Conservation (phyloP, 2,888 invertebrate species). For the Creontiades dilutus region DNA sequence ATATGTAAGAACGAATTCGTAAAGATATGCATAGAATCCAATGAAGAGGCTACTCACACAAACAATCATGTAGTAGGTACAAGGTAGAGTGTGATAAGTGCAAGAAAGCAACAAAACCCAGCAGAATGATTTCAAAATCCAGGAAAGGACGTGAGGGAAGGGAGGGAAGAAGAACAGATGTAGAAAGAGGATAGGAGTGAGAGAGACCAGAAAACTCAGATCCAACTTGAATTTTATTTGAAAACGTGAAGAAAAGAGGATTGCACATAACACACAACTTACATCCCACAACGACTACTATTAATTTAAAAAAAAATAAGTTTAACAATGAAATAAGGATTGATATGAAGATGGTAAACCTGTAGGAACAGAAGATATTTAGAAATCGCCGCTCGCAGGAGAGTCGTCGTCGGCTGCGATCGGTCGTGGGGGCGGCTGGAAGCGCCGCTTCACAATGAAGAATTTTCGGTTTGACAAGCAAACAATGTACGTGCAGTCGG, state of each 20-base stretch:
- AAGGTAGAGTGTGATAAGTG: neutral
- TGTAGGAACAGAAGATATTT: slow-evolving; percentile 35
- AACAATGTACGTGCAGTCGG: slow-evolving; percentile 90
- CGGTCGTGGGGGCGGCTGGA: slow-evolving; percentile 65
- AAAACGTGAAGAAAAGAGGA: neutral
- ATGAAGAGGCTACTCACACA: neutral
- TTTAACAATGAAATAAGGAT: neutral
- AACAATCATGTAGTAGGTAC: neutral
- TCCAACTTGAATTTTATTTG: neutral
- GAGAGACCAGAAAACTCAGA: neutral
- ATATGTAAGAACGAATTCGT: no score
- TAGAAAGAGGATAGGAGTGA: neutral
- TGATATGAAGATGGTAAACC: neutral
- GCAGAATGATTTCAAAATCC: neutral
- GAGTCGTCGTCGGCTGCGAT: slow-evolving; percentile 59
- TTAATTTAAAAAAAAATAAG: neutral
- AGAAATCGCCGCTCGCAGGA: slow-evolving; percentile 47
- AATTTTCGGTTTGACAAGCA: slow-evolving; percentile 93
- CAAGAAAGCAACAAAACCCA: neutral
- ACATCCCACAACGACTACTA: neutral
- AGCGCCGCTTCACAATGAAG: slow-evolving; percentile 85
- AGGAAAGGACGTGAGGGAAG: neutral
- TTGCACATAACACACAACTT: neutral
- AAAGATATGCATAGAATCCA: neutral
- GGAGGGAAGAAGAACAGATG: neutral